Evolutionary conservation across 1,140 invertebrate genomes (phyloP).

Genomic region (Rhopalosiphum maidis): DNA sequence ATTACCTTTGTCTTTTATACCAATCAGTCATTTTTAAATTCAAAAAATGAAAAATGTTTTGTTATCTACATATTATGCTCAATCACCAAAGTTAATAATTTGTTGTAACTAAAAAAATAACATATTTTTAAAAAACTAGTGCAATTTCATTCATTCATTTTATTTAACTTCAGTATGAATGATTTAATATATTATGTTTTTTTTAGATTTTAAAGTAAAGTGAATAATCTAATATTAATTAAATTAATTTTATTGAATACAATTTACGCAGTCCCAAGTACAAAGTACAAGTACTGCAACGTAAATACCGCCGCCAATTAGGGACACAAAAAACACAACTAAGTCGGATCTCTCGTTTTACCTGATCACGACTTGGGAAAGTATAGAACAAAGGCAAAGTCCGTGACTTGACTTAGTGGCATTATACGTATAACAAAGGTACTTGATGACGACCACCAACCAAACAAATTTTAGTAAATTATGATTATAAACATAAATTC

Average conservation of each 20-base stretch:
- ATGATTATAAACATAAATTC: too few relatives aligned
- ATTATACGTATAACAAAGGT: too few relatives aligned
- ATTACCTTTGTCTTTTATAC: background rate
- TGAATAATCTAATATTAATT: background rate
- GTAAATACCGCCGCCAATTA: too few relatives aligned
- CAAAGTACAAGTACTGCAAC: background rate
- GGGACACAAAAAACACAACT: too few relatives aligned
- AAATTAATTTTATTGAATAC: too few relatives aligned
- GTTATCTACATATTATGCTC: background rate
- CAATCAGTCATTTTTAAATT: background rate
- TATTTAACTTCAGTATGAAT: background rate
- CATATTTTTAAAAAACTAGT: background rate
- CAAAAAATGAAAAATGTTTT: background rate
- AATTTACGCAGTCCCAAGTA: background rate
- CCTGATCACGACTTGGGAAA: too few relatives aligned
- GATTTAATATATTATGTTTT: background rate
- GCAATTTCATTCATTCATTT: background rate
- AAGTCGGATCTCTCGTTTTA: too few relatives aligned
- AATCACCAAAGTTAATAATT: background rate
- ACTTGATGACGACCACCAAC: too few relatives aligned
- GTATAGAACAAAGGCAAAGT: too few relatives aligned
- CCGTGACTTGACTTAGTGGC: too few relatives aligned
- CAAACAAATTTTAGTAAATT: too few relatives aligned
- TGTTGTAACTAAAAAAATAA: background rate
- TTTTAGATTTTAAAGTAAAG: too few relatives aligned